Conservation (phyloP, 2,113 vertebrate genomes). For the Oreochromis niloticus region DNA sequence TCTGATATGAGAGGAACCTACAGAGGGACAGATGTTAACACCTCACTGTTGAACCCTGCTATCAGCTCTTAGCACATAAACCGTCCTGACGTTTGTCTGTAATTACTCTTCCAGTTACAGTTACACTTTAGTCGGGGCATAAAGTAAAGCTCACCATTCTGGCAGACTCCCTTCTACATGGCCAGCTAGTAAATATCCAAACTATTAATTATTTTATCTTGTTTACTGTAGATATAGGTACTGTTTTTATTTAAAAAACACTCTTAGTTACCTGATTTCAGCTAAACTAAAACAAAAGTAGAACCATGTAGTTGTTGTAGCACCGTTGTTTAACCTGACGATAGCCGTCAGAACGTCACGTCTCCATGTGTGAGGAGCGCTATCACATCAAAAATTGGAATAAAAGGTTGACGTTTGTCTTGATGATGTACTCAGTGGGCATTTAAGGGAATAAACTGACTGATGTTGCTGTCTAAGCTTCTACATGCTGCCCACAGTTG, state of each 20-base stretch:
- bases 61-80: background rate
- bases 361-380: background rate
- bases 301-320: background rate
- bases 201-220: background rate
- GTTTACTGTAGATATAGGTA: background rate
- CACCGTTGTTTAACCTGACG: background rate
- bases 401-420: background rate
- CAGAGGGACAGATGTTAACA: background rate
- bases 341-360: background rate
- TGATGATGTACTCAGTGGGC: background rate
- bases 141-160: background rate
- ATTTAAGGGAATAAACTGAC: background rate
- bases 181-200: background rate
- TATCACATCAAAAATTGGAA: background rate
- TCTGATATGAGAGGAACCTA: background rate
- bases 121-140: background rate
- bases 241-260: background rate
- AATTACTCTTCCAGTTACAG: background rate
- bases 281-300: accelerated
- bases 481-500: background rate
- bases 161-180: background rate
- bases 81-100: background rate
- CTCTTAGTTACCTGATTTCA: background rate
- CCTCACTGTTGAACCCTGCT: background rate
- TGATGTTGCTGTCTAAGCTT: background rate